Evolutionary conservation across 2,888 invertebrate species (phyloP).

Genomic region (Drosophila paracracens): DNA sequence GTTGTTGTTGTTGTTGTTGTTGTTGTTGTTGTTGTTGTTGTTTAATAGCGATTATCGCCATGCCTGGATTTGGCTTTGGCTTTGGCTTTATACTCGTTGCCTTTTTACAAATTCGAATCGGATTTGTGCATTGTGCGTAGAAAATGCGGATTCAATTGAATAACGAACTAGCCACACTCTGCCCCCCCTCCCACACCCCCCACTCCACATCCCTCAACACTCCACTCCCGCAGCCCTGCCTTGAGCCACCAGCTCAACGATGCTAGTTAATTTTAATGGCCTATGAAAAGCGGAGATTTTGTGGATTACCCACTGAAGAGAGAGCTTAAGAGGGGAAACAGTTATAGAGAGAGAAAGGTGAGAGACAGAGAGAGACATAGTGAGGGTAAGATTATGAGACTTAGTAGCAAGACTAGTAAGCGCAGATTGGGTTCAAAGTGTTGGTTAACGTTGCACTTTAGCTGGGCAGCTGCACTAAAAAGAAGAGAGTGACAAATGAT

Average conservation of each 20-base stretch:
- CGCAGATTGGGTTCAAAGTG: neutral
- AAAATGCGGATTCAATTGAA: conserved; percentile 63
- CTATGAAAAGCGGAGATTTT: conserved; percentile 74
- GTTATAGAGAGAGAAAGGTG: neutral
- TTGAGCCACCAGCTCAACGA: conserved; percentile 20
- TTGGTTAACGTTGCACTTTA: conserved; percentile 8
- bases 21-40: conserved; percentile 19
- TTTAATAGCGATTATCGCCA: conserved; percentile 73
- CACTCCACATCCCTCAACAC: neutral
- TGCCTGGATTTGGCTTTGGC: conserved; percentile 40
- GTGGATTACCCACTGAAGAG: conserved; percentile 61
- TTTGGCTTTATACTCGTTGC: conserved; percentile 2
- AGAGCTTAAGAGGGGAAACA: neutral
- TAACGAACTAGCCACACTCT: conserved; percentile 5
- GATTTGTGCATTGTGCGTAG: conserved; percentile 70
- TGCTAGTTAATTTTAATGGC: conserved; percentile 77
- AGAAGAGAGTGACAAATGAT: neutral
- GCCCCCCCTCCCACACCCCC: rapidly evolving
- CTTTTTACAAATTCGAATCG: conserved; percentile 66
- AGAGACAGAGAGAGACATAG: neutral
- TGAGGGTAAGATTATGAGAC: neutral
- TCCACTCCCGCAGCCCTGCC: neutral
- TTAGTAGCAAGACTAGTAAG: conserved; percentile 10
- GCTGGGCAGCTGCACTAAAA: neutral
- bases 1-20: conserved; percentile 21